These are phyloP conservation scores for Melinaea marsaeus DNA, from an alignment of 2,888 invertebrate species.

Conservation along the genomic window DNA sequence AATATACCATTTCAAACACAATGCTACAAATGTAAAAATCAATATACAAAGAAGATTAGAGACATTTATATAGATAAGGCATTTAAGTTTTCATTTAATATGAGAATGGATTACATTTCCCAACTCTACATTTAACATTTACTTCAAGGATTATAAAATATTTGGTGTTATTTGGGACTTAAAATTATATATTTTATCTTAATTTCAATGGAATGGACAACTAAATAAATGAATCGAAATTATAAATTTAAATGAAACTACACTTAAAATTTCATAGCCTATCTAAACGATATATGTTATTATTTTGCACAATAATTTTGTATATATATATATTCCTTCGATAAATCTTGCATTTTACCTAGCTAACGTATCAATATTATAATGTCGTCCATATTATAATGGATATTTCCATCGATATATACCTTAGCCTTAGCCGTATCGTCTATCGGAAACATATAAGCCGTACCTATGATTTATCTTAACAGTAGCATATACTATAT, in stretches of 20 bases:
- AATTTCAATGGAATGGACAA: conserved; percentile 47
- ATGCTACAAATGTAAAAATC: conserved; percentile 40
- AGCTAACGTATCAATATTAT: conserved; percentile 49
- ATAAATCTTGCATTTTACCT: conserved; percentile 66
- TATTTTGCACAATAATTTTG: conserved; percentile 51
- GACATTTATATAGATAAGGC: conserved; percentile 39
- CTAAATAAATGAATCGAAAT: conserved; percentile 31
- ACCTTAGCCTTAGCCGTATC: conserved; percentile 42
- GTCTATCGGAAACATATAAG: conserved; percentile 49
- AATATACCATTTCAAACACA: conserved; percentile 43
- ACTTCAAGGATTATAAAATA: conserved; percentile 51
- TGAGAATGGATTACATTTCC: conserved; percentile 38
- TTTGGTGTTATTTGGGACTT: conserved; percentile 67
- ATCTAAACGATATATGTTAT: conserved; percentile 61
- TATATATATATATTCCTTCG: conserved; percentile 58
- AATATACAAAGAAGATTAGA: conserved; percentile 32
- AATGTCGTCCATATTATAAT: conserved; percentile 47
- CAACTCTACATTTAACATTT: conserved; percentile 44
- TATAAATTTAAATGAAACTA: conserved; percentile 34
- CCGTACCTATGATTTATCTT: conserved; percentile 39
- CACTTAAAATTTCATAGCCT: conserved; percentile 60
- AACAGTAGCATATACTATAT: conserved; percentile 43
- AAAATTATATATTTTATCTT: conserved; percentile 54
- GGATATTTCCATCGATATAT: conserved; percentile 38
- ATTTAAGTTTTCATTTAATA: conserved; percentile 38